phyloP scores from a whole-genome alignment of 2,113 vertebrate species.

The Cariama cristata region DNA sequence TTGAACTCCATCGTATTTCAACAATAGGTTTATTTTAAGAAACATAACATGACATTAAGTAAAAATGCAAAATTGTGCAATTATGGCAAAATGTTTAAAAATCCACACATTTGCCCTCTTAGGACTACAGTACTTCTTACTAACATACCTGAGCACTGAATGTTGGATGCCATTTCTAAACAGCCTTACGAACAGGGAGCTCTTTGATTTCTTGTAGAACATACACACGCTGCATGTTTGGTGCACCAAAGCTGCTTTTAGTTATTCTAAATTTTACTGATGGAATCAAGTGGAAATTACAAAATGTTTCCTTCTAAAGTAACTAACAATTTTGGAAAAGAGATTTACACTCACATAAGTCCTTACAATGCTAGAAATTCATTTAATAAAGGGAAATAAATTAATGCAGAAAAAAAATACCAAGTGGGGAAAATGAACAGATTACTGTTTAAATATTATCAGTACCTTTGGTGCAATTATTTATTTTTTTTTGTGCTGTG shows the following conservation, averaged over 20 bases:
- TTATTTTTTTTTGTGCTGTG: constrained; percentile 51
- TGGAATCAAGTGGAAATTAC: constrained; percentile 52
- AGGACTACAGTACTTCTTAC: constrained; percentile 99
- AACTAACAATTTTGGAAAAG: constrained; percentile 35
- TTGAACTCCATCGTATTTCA: constrained; percentile 63
- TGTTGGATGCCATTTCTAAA: constrained; percentile 76
- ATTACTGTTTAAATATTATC: constrained; percentile 37
- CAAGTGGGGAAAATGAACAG: constrained; percentile 10
- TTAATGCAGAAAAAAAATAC: constrained; percentile 14
- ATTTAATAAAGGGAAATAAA: constrained; percentile 58
- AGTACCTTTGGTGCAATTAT: constrained; percentile 68
- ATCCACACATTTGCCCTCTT: constrained; percentile 87
- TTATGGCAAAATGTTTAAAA: constrained; percentile 97
- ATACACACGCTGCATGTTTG: constrained; percentile 53
- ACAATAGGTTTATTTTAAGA: constrained; percentile 84
- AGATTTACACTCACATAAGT: constrained; percentile 57
- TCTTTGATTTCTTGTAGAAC: constrained; percentile 60
- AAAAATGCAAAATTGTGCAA: constrained; percentile 97
- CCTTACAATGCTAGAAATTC: constrained; percentile 35
- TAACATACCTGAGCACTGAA: constrained; percentile 97
- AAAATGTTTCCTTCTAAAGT: constrained; percentile 58
- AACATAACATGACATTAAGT: constrained; percentile 83
- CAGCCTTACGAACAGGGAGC: constrained; percentile 54
- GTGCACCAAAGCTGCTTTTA: constrained; percentile 68
- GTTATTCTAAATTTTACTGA: constrained; percentile 10